Evolutionary conservation across 2,113 vertebrate species (phyloP).

Genomic region (Dendropsophus ebraccatus): DNA sequence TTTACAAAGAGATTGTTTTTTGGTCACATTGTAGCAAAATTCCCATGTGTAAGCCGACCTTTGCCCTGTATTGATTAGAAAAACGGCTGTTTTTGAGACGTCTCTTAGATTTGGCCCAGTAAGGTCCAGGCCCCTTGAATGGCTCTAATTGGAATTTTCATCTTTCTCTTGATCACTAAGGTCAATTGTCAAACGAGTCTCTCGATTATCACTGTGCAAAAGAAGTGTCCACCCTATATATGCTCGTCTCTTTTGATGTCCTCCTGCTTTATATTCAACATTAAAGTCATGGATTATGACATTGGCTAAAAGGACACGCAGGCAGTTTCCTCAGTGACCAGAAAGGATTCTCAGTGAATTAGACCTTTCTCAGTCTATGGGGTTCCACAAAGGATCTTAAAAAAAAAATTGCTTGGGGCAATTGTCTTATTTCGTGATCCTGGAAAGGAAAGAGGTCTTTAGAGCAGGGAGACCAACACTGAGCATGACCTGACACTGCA

Average conservation of each 20-base stretch:
- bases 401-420: slow-evolving; percentile 87
- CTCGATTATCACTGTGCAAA: not conserved
- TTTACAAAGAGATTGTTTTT: not conserved
- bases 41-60: not conserved
- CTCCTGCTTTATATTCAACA: slow-evolving; percentile 79
- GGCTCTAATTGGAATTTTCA: not conserved
- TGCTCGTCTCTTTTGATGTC: slow-evolving; percentile 81
- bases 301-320: slow-evolving; percentile 75
- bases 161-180: slow-evolving; percentile 65
- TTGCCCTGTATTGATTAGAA: not conserved
- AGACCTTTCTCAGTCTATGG: slow-evolving; percentile 77
- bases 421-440: slow-evolving; percentile 91
- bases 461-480: slow-evolving; percentile 75
- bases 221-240: slow-evolving; percentile 68
- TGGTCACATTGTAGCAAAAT: not conserved
- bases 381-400: slow-evolving; percentile 80
- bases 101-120: not conserved
- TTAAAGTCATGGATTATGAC: slow-evolving; percentile 78
- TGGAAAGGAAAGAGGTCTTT: slow-evolving; percentile 80
- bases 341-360: slow-evolving; percentile 80
- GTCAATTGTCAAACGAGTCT: slow-evolving; percentile 72
- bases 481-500: slow-evolving; percentile 75
- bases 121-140: not conserved
- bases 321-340: slow-evolving; percentile 75
- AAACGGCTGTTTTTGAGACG: not conserved